Evolutionary conservation across 2,888 invertebrate species (phyloP), one percentile per base, ranked within the genome.

Genomic region (Sesamia inferens): DNA sequence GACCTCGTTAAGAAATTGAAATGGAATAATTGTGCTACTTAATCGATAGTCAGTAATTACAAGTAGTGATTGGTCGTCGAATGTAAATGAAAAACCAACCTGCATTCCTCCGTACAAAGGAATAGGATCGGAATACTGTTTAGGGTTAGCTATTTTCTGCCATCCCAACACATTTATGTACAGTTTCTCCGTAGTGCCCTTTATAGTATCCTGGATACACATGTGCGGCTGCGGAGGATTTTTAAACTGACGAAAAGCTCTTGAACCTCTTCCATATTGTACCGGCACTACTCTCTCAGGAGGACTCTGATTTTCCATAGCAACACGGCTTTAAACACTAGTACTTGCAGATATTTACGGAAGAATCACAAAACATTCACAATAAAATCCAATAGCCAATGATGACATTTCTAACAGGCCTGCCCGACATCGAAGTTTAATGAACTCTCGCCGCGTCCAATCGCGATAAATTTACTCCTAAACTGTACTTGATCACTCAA

Each of bases 141-240:
- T 96, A 22, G 97, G 97, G 90, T 97, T 97, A 0, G 97, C 97
- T 84, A 98, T 97, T 90, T 97, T 97, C 84, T 97, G 97, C 97
- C 98, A 98, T 87, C 97, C 97, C 66, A 98, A 90, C 58, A 98
- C 97, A 91, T 98, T 98, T 80, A 98, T 97, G 84, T 95, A 97
- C 57, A 97, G 90, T 87, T 97, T 97, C 76, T 97, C 96, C 1
- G 96, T 93, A 31, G 97, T 96, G 84, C 97, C 97, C 83, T 96
- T 97, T 90, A 97, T 96, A 11, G 96, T 96, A 81, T 97, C 97
- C 85, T 97, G 97, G 87, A 97, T 97, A 91, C 98, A 98, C 97
- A 98, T 97, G 92, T 97, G 97, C 16, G 98, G 98, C 84, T 98
- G 97, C 3, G 98, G 98, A 66, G 97, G 97, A 92, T 97, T 97